phyloP scores from a whole-genome alignment of 2,113 vertebrate species.

The Catagonus wagneri region DNA sequence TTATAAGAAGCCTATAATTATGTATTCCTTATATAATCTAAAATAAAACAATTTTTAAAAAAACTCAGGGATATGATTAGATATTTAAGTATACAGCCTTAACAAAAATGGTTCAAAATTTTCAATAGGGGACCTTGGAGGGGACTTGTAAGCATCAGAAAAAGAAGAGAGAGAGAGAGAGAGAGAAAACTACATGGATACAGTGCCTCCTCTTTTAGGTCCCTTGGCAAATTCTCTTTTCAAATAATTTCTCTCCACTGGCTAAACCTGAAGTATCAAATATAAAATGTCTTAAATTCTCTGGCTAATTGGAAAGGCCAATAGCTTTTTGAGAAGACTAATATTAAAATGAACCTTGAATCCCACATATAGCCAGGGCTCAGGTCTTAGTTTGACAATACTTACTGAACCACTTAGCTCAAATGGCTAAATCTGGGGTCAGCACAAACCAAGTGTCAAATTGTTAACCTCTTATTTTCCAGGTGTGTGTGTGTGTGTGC shows the following conservation, averaged over 20 bases:
- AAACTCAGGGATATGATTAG: conserved; percentile 20
- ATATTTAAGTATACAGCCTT: conserved; percentile 9
- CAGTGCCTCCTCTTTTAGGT: not conserved
- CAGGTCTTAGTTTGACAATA: conserved; percentile 47
- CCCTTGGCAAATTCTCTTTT: conserved; percentile 26
- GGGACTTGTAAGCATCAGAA: not conserved
- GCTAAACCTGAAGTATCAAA: conserved; percentile 54
- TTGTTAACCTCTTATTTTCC: conserved; percentile 36
- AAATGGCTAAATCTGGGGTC: conserved; percentile 53
- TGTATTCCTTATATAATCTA: conserved; percentile 27
- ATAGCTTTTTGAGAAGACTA: conserved; percentile 50
- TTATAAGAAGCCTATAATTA: not conserved
- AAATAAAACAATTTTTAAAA: conserved; percentile 62
- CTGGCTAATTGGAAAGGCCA: conserved; percentile 63
- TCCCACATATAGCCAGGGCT: not conserved
- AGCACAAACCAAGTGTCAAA: conserved; percentile 22
- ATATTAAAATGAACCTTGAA: conserved; percentile 66
- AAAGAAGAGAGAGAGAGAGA: not conserved
- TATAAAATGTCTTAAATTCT: conserved; percentile 42
- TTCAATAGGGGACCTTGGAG: not conserved
- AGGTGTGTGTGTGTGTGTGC: not conserved
- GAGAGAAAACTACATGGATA: not conserved
- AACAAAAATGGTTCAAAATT: conserved; percentile 32
- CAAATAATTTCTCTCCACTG: conserved; percentile 60
- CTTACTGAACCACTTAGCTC: conserved; percentile 55